phyloP scores from a whole-genome alignment of 2,797 vertebrate species.

The Acomys russatus region DNA sequence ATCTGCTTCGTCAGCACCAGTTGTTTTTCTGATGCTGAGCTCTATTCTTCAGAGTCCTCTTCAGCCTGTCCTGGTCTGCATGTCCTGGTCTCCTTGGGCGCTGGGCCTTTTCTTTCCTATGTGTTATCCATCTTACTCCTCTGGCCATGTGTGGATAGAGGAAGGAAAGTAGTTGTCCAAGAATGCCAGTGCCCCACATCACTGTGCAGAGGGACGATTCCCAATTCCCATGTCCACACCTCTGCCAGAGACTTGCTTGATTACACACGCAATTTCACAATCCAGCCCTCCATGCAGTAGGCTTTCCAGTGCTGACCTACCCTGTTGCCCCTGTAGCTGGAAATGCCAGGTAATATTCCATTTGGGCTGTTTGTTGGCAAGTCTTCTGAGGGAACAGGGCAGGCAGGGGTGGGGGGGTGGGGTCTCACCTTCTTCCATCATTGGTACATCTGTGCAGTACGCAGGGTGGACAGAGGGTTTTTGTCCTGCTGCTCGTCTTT shows the following conservation, averaged over 20 bases:
- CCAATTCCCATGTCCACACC: neutral
- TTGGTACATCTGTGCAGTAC: neutral
- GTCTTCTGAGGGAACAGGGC: neutral
- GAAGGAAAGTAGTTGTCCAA: neutral
- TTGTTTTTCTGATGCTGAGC: no score
- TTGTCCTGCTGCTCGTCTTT: neutral
- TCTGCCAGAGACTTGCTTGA: neutral
- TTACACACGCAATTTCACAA: neutral
- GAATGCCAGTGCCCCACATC: neutral
- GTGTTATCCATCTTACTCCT: neutral
- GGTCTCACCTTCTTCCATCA: neutral
- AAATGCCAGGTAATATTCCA: neutral
- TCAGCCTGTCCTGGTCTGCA: neutral
- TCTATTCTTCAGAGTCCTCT: neutral
- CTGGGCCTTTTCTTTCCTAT: neutral
- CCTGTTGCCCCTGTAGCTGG: neutral
- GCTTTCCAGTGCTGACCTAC: neutral
- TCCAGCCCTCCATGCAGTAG: neutral
- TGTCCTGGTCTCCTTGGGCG: neutral
- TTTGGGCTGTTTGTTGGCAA: fast-evolving
- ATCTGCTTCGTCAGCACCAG: neutral
- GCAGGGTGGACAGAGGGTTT: neutral
- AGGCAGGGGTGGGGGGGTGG: no score
- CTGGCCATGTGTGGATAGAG: neutral
- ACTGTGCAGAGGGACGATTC: no score